Conservation (phyloP, 2,797 vertebrate genomes). For the Remorina albescens region DNA sequence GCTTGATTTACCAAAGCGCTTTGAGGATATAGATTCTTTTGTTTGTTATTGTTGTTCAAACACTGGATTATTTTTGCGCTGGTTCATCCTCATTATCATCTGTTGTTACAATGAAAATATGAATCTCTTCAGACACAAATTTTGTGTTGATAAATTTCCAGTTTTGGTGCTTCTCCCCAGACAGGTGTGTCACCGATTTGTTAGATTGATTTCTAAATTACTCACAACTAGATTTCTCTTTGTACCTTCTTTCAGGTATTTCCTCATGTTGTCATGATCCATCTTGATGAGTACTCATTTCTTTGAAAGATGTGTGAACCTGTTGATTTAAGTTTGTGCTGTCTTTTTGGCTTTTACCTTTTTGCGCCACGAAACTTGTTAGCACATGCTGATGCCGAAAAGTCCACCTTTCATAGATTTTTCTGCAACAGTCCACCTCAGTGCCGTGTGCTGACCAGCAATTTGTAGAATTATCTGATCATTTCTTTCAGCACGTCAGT, state of each 20-base stretch:
- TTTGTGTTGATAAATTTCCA: background rate
- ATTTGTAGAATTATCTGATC: conserved; percentile 7
- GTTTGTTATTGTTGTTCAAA: background rate
- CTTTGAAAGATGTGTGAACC: background rate
- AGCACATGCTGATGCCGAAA: conserved; percentile 10
- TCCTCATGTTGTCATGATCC: background rate
- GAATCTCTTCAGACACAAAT: background rate
- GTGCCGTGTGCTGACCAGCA: background rate
- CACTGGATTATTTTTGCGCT: background rate
- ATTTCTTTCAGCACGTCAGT: conserved; percentile 25
- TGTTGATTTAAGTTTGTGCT: conserved; percentile 32
- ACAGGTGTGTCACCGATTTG: background rate
- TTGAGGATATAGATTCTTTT: background rate
- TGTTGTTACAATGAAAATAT: background rate
- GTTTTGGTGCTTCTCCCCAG: background rate
- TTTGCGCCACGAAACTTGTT: conserved; percentile 5
- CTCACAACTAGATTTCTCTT: background rate
- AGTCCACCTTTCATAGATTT: conserved; percentile 37
- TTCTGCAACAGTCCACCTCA: conserved; percentile 6
- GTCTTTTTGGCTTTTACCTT: background rate
- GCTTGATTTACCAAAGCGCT: background rate
- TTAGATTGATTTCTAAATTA: conserved; percentile 9
- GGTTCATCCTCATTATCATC: background rate
- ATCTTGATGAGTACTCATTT: background rate
- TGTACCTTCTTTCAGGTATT: background rate